Base-by-base conservation (phyloP, 2,888 invertebrate genomes). In the Xanthorhoe designata region DNA sequence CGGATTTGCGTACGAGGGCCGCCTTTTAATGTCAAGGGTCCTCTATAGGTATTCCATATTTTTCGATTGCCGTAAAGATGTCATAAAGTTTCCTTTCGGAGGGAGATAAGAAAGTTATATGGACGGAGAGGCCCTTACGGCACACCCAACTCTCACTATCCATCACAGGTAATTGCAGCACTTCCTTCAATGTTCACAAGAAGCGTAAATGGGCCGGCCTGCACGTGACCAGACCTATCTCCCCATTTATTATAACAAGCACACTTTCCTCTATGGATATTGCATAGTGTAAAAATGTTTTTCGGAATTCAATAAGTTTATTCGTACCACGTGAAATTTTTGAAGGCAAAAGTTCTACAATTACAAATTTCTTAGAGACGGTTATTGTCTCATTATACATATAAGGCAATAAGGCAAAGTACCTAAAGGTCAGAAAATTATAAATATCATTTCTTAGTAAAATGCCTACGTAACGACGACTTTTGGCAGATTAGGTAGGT, bases 41-140 rank as follows among this genome's bases (percentile, higher is more conserved):
- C 81, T 82, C 85, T 84, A 87, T 89, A 89, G 85, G 84, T 82
- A 85, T 82, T 82, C 85, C 87, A 89, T 89, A 89, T 89, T 88
- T 89, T 89, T 88, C 85, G 87, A 85, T 86, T 87, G 84, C 78
- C 86, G 84, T 88, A 88, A 90, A 89, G 87, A 89, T 89, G 89
- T 89, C 89, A 89, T 88, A 89, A 89, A 88, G 86, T 89, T 89
- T 83, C 84, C 82, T 84, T 86, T 84, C 81, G 82, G 73, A 88
- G 85, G 85, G 80, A 89, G 88, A 89, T 89, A 89, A 89, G 89
- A 85, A 89, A 89, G 88, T 89, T 89, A 87, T 88, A 87, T 85
- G 85, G 85, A 83, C 75, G 84, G 81, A 75, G 84, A 80, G 88
- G 82, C 88, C 89, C 87, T 85, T 84, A 84, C 80, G 82, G 79